Evolutionary conservation across 2,113 vertebrate species (phyloP), one percentile per base, ranked within the genome.

Genomic region (Orcinus orca): DNA sequence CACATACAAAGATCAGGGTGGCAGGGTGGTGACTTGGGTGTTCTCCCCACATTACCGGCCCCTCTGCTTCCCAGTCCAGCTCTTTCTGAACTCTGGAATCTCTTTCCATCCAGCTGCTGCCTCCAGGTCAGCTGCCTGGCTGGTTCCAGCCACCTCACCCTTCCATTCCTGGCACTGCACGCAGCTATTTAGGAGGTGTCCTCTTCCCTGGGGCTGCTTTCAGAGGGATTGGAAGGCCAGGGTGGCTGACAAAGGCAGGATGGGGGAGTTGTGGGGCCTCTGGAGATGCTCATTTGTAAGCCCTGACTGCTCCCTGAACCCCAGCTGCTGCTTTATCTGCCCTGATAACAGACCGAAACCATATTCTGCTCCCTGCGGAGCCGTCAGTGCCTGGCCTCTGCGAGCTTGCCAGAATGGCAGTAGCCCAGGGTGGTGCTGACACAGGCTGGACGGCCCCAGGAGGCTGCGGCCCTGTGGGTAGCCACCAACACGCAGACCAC

Each of bases 321-420:
- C 50, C 38, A 29, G 85, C 38, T 2, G 15, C 94, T 93, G 86
- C 68, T 97, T 98, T 97, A 97, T 97, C 96, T 97, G 95, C 81
- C 58, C 62, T 70, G 96, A 98, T 97, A 97, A 97, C 88, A 97
- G 96, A 97, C 92, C 55, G 81, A 97, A 98, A 98, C 97, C 95
- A 41, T 44, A 7, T 36, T 88, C 84, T 65, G 41, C 67, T 97
- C 85, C 25, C 36, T 44, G 82, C 29, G 23, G 44, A 84, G 73
- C 2, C 36, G 36, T 74, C 77, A 26, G 85, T 11, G 68, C 77
- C 82, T 0, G 12, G 38, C 65, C 31, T 85, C 47, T 17, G 94
- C 2, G 47, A 47, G 65, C 50, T 76, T 96, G 95, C 77, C 91
- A 89, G 71, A 67, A 74, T 44, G 92, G 95, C 88, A 76, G 84